phyloP scores from a whole-genome alignment of 2,888 invertebrate genomes.

The Drosophila hamatofila region DNA sequence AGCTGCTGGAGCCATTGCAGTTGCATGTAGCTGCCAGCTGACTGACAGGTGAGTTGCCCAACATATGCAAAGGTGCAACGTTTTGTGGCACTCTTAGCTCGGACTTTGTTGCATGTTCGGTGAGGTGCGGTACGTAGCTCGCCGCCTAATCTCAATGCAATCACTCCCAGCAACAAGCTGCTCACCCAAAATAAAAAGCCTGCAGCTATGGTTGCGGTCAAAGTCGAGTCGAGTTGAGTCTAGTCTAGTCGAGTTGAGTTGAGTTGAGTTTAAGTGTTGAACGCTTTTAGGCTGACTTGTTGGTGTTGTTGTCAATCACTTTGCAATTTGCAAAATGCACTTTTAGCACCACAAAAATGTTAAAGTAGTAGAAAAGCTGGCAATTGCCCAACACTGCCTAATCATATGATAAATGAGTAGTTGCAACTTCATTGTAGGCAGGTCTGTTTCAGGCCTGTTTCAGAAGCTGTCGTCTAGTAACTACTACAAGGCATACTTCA shows the following conservation, averaged over 20 bases:
- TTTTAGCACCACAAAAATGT: conserved; percentile 41
- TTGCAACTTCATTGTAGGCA: conserved; percentile 67
- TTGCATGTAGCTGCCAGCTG: conserved; percentile 15
- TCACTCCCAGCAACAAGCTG: conserved; percentile 70
- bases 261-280: conserved; percentile 71
- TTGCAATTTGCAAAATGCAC: conserved; percentile 79
- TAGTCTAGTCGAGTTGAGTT: neutral
- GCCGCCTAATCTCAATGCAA: conserved; percentile 77
- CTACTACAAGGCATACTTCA: conserved; percentile 44
- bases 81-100: conserved; percentile 68
- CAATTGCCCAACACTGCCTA: conserved; percentile 24
- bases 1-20: conserved; percentile 15
- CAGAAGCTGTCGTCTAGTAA: neutral
- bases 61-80: conserved; percentile 67
- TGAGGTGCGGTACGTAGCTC: conserved; percentile 31
- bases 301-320: conserved; percentile 76
- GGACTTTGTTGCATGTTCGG: conserved; percentile 53
- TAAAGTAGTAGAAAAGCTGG: conserved; percentile 26
- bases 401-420: conserved; percentile 66
- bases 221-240: neutral
- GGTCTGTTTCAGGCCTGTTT: neutral
- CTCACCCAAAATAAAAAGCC: conserved; percentile 17
- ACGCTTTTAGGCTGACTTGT: conserved; percentile 62
- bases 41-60: conserved; percentile 31
- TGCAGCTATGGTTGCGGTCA: neutral